Evolutionary conservation across 2,888 invertebrate genomes (phyloP).

Genomic region (Parthenolecanium corni): DNA sequence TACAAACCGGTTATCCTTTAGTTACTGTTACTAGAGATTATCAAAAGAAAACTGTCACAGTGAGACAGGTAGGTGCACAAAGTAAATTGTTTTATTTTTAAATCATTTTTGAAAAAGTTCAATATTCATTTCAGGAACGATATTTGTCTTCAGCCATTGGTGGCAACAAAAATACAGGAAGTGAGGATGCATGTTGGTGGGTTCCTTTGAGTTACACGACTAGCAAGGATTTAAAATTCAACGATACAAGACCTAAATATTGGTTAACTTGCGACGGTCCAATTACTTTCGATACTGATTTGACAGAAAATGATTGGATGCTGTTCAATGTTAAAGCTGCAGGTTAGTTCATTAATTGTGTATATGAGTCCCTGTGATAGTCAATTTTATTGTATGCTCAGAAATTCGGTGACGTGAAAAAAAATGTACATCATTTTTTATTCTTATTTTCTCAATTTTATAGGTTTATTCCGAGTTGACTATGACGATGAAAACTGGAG

Average conservation of each 20-base stretch:
- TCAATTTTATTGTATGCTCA: too few relatives aligned
- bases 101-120: too few relatives aligned
- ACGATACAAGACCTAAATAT: slow-evolving; percentile 51
- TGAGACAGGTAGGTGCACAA: slow-evolving; percentile 45
- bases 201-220: slow-evolving; percentile 67
- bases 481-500: slow-evolving; percentile 60
- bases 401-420: too few relatives aligned
- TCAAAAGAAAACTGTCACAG: slow-evolving; percentile 42
- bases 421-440: too few relatives aligned
- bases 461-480: slow-evolving; percentile 60
- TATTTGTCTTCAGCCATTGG: slow-evolving; percentile 31
- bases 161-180: background rate
- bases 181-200: slow-evolving; percentile 55
- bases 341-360: too few relatives aligned
- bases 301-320: slow-evolving; percentile 51
- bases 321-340: slow-evolving; percentile 62
- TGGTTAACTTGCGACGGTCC: slow-evolving; percentile 53
- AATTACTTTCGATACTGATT: slow-evolving; percentile 42
- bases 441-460: background rate
- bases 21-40: slow-evolving; percentile 54
- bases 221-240: slow-evolving; percentile 49
- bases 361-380: too few relatives aligned
- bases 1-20: slow-evolving; percentile 75
- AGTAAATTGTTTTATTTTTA: background rate
- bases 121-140: slow-evolving; percentile 10